Conservation (phyloP, 2,797 vertebrate species). For the Limnodromus scolopaceus region DNA sequence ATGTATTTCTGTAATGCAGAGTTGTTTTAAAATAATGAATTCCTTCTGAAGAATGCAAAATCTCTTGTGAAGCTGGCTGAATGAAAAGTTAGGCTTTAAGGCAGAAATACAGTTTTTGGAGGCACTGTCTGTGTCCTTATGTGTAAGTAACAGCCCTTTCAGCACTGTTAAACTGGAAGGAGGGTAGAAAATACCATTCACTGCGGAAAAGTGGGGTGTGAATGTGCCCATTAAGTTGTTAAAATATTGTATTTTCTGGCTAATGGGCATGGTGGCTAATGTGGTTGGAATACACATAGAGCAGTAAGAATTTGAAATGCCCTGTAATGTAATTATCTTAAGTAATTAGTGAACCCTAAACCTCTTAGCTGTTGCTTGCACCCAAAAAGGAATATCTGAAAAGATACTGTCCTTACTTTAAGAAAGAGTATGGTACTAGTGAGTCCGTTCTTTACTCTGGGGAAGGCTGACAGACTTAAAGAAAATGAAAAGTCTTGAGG, state of each 20-base stretch:
- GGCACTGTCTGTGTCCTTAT: not conserved
- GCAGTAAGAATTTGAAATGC: not conserved
- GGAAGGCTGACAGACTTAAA: not conserved
- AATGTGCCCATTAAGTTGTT: not conserved
- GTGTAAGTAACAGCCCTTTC: not conserved
- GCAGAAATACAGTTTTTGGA: not conserved
- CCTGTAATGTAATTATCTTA: not conserved
- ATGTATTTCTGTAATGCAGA: not conserved
- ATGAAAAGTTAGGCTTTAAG: not conserved
- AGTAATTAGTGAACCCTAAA: not conserved
- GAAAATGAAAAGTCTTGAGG: not conserved
- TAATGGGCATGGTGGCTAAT: not conserved
- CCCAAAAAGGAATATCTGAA: not conserved
- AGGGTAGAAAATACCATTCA: not conserved
- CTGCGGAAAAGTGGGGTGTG: not conserved
- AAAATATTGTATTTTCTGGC: not conserved
- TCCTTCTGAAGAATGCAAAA: not conserved
- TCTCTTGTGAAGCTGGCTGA: not conserved
- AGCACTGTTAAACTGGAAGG: not conserved
- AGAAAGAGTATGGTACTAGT: not conserved
- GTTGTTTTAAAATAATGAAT: not conserved
- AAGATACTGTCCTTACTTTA: not conserved
- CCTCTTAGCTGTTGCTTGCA: not conserved
- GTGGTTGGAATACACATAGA: not conserved
- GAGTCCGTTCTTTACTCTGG: not conserved